Evolutionary conservation across 2,113 vertebrate species (phyloP).

Genomic region (Oreochromis tanganicae): DNA sequence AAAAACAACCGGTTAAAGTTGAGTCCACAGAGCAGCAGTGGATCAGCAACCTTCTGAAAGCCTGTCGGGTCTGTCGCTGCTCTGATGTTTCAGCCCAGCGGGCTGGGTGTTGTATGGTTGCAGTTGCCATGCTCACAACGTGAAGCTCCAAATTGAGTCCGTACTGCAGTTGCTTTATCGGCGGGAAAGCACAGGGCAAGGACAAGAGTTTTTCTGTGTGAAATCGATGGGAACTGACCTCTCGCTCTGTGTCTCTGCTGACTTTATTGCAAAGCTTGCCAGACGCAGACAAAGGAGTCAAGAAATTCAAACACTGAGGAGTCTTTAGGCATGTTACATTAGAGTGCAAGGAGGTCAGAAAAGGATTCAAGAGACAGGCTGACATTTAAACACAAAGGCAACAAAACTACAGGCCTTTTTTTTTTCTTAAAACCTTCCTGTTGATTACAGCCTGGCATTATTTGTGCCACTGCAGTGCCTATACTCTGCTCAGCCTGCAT

Average conservation of each 20-base stretch:
- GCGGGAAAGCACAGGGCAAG: neutral
- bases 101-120: neutral
- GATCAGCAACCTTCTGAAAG: neutral
- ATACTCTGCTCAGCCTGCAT: neutral
- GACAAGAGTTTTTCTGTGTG: neutral
- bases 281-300: neutral
- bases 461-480: neutral
- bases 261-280: neutral
- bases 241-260: neutral
- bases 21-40: neutral
- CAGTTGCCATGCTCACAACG: neutral
- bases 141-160: slow-evolving; percentile 17
- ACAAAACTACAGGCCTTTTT: neutral
- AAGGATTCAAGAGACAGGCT: neutral
- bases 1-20: neutral
- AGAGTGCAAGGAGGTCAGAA: neutral
- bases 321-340: neutral
- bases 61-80: neutral
- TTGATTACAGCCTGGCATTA: neutral
- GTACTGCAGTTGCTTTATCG: neutral
- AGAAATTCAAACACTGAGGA: neutral
- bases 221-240: slow-evolving; percentile 18
- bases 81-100: neutral
- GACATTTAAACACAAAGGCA: neutral
- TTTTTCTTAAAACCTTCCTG: neutral